Evolutionary conservation across 1,140 invertebrate species (phyloP).

Genomic region (Trachymyrmex septentrionalis): DNA sequence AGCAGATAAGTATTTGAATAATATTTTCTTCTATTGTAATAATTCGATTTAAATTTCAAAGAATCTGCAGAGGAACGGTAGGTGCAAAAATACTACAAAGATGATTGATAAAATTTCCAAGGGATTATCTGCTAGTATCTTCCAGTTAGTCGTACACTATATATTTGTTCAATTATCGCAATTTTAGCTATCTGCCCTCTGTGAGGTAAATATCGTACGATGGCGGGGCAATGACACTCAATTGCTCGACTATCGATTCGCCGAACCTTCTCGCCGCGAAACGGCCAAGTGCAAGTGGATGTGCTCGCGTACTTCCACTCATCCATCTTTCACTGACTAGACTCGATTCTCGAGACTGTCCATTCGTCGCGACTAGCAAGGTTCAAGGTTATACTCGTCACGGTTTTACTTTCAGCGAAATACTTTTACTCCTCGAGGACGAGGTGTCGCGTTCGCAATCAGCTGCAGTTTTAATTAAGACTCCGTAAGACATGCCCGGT

Average conservation of each 20-base stretch:
- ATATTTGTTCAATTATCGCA: background rate
- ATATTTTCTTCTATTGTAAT: background rate
- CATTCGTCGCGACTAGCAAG: constrained; percentile 52
- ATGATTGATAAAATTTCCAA: background rate
- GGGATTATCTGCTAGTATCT: background rate
- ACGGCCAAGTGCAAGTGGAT: constrained; percentile 60
- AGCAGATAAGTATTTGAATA: background rate
- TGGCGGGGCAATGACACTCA: background rate
- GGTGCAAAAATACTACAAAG: background rate
- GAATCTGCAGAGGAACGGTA: background rate
- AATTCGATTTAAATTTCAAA: background rate
- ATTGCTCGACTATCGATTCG: constrained; percentile 64
- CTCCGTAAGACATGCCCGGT: background rate
- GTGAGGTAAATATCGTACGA: constrained; percentile 39
- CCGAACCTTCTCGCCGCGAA: constrained; percentile 24
- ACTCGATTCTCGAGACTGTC: constrained; percentile 64
- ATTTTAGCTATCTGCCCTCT: background rate
- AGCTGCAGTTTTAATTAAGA: background rate
- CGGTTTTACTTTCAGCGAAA: constrained; percentile 40
- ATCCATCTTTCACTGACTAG: constrained; percentile 70
- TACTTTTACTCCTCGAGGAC: background rate
- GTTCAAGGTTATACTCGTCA: constrained; percentile 62
- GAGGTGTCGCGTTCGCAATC: constrained; percentile 15
- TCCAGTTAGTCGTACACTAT: background rate
- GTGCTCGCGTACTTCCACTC: constrained; percentile 64